Base-by-base conservation (phyloP, 1,140 invertebrate species). In the Rhyzopertha dominica region DNA sequence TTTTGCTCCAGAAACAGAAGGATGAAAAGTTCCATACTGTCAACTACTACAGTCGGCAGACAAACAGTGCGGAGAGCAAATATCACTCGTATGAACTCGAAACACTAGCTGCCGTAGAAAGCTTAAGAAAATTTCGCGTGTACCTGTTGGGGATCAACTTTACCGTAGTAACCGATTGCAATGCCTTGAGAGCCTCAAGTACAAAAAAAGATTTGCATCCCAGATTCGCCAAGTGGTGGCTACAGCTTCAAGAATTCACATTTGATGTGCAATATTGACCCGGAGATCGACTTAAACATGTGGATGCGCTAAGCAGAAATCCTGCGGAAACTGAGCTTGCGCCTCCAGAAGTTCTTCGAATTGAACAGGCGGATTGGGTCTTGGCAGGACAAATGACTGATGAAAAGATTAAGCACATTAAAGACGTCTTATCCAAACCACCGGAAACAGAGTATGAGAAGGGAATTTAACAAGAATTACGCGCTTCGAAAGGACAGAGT, bases 101-200 rank as follows among this genome's bases (percentile, higher is more conserved):
- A 31, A 45, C 53, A 0, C 41, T 70, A 13, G 66, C 68, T 3
- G 41, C 68, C 2, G 45, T 67, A n/a, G 49, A 57, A 49, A 58
- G 58, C 1, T 29, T 70, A 1, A 61, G 65, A 31, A 66, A 66
- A 37, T 68, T 69, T 47, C 17, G 61, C 10, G 16, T 49, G 12
- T 72, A 73, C 32, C 35, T 73, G 0, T 45, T 61, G 16, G 67
- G 61, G 2, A 63, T 61, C 14, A 4, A 56, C 14, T 63, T 68
- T 29, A 65, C 57, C 32, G 57, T 68, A 5, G 40, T 65, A 8
- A 62, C 52, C 0, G 60, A 64, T 28, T 65, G 56, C 42, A 43
- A 39, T 43, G 62, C 58, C 9, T 56, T 68, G 12, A 42, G 12
- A 2, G 18, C 40, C 28, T 36, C 49, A 2, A 46, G 49, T 31